These are phyloP conservation scores for Saccopteryx bilineata DNA, from an alignment of 2,113 vertebrate genomes.

Conservation along the genomic window DNA sequence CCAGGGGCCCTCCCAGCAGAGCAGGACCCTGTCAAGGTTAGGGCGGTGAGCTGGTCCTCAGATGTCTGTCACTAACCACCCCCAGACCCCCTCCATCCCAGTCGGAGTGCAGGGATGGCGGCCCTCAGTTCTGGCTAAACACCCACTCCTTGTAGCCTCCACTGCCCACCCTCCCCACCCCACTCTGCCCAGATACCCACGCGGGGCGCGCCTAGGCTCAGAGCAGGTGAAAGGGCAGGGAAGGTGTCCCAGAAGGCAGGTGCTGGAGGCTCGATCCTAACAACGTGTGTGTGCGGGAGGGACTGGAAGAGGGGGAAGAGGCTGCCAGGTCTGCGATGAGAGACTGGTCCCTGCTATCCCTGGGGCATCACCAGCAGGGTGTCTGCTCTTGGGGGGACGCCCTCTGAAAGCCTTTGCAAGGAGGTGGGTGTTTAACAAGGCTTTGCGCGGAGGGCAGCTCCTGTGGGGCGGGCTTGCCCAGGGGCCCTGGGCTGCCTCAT, in stretches of 20 bases:
- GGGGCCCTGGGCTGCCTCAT: neutral
- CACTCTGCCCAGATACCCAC: neutral
- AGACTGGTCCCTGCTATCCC: neutral
- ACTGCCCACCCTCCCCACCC: neutral
- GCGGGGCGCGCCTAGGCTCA: no score
- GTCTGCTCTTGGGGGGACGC: neutral
- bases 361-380: neutral
- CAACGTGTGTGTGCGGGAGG: neutral
- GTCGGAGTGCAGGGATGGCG: rapidly evolving
- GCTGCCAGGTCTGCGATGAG: rapidly evolving
- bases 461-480: neutral
- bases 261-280: neutral
- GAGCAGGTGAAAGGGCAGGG: neutral
- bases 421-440: neutral
- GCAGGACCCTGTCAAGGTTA: constrained; percentile 86
- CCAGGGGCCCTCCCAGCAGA: constrained; percentile 81
- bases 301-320: neutral
- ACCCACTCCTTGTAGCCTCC: neutral
- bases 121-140: neutral
- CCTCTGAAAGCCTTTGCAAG: neutral
- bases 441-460: no score
- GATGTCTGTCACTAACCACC: neutral
- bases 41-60: constrained; percentile 83
- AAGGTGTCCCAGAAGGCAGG: neutral
- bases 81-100: neutral